A percentile compares a stretch with the other conserved stretches of the same genome.
phyloP scores from a whole-genome alignment of 2,113 vertebrate genomes.

The Pseudopodoces humilis region DNA sequence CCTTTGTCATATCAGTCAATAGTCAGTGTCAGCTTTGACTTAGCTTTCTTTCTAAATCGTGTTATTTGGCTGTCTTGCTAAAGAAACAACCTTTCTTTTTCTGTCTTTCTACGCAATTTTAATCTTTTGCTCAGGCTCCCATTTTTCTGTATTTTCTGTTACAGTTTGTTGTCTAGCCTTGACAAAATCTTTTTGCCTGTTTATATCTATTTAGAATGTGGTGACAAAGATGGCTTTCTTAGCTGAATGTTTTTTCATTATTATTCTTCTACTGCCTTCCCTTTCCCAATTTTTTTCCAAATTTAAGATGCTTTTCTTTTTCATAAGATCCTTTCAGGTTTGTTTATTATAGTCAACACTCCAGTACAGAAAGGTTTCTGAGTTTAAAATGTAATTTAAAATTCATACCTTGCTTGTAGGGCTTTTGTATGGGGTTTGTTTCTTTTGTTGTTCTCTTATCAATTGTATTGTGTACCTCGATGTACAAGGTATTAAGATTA shows the following conservation, averaged over 20 bases:
- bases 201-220: background rate
- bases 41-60: background rate
- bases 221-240: background rate
- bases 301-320: background rate
- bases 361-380: background rate
- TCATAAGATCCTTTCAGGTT: background rate
- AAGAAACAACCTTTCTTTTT: conserved; percentile 7
- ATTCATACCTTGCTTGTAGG: background rate
- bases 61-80: conserved; percentile 11
- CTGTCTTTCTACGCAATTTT: background rate
- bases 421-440: background rate
- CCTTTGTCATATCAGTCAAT: conserved; percentile 25
- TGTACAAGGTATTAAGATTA: background rate
- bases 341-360: background rate
- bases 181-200: background rate
- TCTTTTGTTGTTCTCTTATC: background rate
- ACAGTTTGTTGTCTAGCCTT: conserved; percentile 2
- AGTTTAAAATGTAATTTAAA: background rate
- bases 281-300: background rate
- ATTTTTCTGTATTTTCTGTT: conserved; percentile 14
- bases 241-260: background rate
- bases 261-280: background rate
- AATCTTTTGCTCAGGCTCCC: background rate
- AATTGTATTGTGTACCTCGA: background rate
- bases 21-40: conserved; percentile 15